phyloP scores from a whole-genome alignment of 2,888 invertebrate genomes.

The Campaea margaritaria region DNA sequence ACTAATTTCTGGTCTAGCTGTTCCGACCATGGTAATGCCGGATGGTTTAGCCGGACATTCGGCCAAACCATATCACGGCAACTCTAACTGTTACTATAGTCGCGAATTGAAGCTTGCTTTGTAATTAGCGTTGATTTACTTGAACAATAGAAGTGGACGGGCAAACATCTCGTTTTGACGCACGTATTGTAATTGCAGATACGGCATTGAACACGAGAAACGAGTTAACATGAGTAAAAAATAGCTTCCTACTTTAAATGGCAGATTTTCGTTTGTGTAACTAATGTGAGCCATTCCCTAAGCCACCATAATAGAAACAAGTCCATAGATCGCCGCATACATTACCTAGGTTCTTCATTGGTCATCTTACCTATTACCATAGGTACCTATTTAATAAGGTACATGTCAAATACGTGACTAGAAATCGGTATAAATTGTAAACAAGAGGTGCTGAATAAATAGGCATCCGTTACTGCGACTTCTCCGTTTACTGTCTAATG shows the following conservation, averaged over 20 bases:
- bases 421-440: too few relatives aligned
- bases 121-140: conserved; percentile 58
- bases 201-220: conserved; percentile 49
- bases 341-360: too few relatives aligned
- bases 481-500: conserved; percentile 5
- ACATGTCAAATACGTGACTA: too few relatives aligned
- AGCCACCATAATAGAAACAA: too few relatives aligned
- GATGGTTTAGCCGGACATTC: conserved; percentile 12
- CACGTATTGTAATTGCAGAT: conserved; percentile 31
- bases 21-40: not conserved
- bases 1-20: too few relatives aligned
- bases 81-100: conserved; percentile 34
- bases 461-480: not conserved
- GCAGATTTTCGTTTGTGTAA: conserved; percentile 16
- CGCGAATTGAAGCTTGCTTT: conserved; percentile 30
- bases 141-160: conserved; percentile 65
- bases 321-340: too few relatives aligned
- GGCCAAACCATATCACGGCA: conserved; percentile 24
- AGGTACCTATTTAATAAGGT: too few relatives aligned
- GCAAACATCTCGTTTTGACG: conserved; percentile 39
- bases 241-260: conserved; percentile 23
- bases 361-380: too few relatives aligned
- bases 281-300: conserved; percentile 6
- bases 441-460: too few relatives aligned
- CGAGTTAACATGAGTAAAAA: conserved; percentile 15